phyloP scores from a whole-genome alignment of 2,113 vertebrate species.

The Arenaria interpres region DNA sequence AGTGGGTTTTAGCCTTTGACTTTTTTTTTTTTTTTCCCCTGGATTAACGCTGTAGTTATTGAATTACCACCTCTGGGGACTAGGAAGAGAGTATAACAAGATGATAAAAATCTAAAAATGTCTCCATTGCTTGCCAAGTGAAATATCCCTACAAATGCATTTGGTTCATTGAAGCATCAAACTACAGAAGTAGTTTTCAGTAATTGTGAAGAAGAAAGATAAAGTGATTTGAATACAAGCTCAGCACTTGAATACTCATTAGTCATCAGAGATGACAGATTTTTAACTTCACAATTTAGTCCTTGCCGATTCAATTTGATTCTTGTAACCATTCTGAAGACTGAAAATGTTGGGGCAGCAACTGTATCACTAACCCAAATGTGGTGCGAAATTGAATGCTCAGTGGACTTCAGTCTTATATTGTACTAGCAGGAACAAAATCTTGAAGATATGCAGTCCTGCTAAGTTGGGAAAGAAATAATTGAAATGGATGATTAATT shows the following conservation, averaged over 20 bases:
- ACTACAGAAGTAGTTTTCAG: neutral
- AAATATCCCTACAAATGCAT: neutral
- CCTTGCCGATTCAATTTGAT: neutral
- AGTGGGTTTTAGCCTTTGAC: neutral
- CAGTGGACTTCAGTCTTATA: neutral
- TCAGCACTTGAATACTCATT: neutral
- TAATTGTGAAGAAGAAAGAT: neutral
- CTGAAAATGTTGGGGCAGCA: neutral
- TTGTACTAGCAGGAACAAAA: neutral
- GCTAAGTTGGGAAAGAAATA: neutral
- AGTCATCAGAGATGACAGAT: neutral
- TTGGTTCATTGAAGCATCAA: neutral
- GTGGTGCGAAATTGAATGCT: neutral
- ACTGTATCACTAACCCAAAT: neutral
- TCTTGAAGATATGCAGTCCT: neutral
- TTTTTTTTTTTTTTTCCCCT: neutral
- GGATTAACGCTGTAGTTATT: neutral
- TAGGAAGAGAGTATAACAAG: neutral
- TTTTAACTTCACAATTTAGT: neutral
- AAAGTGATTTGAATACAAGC: neutral
- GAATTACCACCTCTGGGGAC: neutral
- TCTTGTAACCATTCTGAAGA: neutral
- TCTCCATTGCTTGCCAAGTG: neutral
- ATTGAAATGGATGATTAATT: neutral
- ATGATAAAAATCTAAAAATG: neutral